Evolutionary conservation across 37 sponge, comb jelly and placozoan genomes (phyloP), one percentile per base, ranked within the genome.

Genomic region (Axinella damicornis): DNA sequence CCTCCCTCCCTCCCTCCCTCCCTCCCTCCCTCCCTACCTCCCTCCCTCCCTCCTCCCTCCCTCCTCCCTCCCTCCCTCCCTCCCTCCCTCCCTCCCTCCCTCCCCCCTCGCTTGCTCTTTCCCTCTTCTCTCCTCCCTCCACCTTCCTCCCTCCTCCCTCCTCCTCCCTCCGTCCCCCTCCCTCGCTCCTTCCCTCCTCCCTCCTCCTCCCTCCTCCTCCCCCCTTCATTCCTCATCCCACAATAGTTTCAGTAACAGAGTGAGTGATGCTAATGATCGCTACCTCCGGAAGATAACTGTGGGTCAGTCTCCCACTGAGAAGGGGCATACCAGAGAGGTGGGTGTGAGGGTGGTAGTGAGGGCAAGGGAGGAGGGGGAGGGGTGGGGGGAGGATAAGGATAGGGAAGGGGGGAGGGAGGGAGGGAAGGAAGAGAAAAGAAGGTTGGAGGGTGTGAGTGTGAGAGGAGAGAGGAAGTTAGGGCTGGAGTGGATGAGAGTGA

Each of bases 261-360:
- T 99, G 34, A 68, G 94, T 13, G 99, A 99, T 71, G 96, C 96
- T 34, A 99, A 96, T 67, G 99, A 99, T 71, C 75, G 99, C 33
- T 95, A 88, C 78, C 85, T 99, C 75, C 65, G 99, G 56, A 92
- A 91, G 39, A 93, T 94, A 35, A 95, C 92, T 5, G 83, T 97
- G 27, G 99, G 99, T 0, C 93, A 96, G 76, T 76, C 90, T 27
- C 64, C 92, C 25, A 93, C 97, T 40, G 99, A 99, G 92, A 96
- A 99, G 65, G 94, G 94, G 0, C 81, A 80, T 63, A 88, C 75
- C 39, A 82, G 99, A 88, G 94, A 98, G 91, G 97, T 96, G 65
- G 36, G 83, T 37, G 63, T 32, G n/a, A 24, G 37, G 69, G 35
- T 12, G 46, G 46, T 4, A 46, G 46, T 4, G 6, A 46, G 9